Base-by-base conservation (phyloP, 2,113 vertebrate species). In the Girardinichthys multiradiatus region DNA sequence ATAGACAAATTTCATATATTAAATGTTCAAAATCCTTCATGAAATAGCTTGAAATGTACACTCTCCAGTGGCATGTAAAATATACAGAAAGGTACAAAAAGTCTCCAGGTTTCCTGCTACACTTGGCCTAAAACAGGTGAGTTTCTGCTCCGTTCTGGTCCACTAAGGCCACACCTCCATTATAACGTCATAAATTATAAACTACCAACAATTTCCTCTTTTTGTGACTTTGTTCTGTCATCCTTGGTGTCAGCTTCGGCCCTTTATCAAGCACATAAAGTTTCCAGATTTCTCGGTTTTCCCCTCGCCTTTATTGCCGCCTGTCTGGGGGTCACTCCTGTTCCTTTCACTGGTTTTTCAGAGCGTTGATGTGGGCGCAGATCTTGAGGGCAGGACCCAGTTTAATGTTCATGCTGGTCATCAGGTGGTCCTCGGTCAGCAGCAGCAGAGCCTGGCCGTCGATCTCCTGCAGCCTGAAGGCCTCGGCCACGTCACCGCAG, bases 391-490 rank as follows among this genome's bases (percentile, higher is more conserved):
- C 98, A 1, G 98, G 98, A 24, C 98, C 98, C 76, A 99, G 94
- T 92, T 99, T 99, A 90, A 99, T 97, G 93, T 98, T 99, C 98
- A 99, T 98, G 91, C 97, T 96, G 90, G 95, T 97, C 98, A 99
- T 98, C 70, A 99, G 95, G 77, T 99, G 98, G 90, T 99, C 98
- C 90, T 99, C 98, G 57, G 98, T 99, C 74, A 99, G 92, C 71
- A 99, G 94, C 70, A 99, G 96, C 88, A 99, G 95, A 69, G 98
- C 98, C 86, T 99, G 98, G 66, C 98, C 98, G 86, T 99, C 98
- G 62, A 99, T 99, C 93, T 99, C 98, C 92, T 99, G 98, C 85
- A 95, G 92, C 89, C 98, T 94, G 90, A 99, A 99, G 24, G 97
- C 96, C 90, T 98, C 96, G 0, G 97, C 97, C 26, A 99, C 97